Evolutionary conservation across 2,888 invertebrate species (phyloP), one percentile per base, ranked within the genome.

Genomic region (Pyrocoelia pectoralis): DNA sequence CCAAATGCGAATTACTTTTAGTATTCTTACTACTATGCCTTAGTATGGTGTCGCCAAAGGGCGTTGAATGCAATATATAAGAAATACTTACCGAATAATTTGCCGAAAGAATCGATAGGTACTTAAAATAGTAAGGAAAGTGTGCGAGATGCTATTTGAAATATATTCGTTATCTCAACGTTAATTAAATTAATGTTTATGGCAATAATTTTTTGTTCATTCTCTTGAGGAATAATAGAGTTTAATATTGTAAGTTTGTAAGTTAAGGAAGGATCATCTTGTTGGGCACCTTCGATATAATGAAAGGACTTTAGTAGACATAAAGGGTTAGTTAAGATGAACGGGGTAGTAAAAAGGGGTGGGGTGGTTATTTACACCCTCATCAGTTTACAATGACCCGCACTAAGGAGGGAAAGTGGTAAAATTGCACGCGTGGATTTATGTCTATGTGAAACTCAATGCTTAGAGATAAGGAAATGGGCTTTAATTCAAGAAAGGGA

Each of bases 351-450:
- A 76, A 75, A 76, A 76, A 73, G 73, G 72, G 76, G 43, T 12
- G 64, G 72, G 78, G 81, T 82, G 83, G 80, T 85, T 85, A 85
- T 85, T 86, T 85, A 86, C 85, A 83, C 86, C 86, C 86, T 86
- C 86, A 86, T 87, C 86, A 86, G 86, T 87, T 86, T 86, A 86
- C 85, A 85, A 86, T 86, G 86, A 86, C 86, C 86, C 85, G 64
- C 68, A 67, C 69, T 66, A 64, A 61, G 48, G 65, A 56, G 61
- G 61, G 62, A 67, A 68, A 70, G 67, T 65, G 68, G 68, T 68
- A 68, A 70, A 68, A 73, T 72, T 72, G 65, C 69, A 72, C 66
- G 68, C 70, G 61, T 65, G 72, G 70, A 76, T 76, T 76, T 77
- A 76, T 75, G 75, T 70, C 74, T 73, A 75, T 74, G 75, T 72